Conservation (phyloP, 2,113 vertebrate genomes). For the Rostratula benghalensis region DNA sequence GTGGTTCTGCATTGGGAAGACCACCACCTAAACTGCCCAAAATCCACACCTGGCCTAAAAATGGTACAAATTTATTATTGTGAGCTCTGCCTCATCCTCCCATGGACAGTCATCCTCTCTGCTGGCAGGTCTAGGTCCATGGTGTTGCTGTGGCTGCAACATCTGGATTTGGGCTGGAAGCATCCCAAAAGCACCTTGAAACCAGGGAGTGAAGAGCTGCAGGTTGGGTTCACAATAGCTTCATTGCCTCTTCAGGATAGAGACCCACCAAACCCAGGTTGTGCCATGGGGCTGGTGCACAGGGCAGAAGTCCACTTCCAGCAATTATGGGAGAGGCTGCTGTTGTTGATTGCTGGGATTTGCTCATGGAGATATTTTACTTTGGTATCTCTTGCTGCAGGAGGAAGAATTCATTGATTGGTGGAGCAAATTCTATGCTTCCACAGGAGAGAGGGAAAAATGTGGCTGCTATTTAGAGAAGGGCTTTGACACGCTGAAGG, state of each 20-base stretch:
- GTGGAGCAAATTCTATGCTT: conserved; percentile 99
- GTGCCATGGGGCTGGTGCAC: background rate
- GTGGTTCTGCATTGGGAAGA: background rate
- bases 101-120: background rate
- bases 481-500: conserved; percentile 91
- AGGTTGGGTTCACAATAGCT: background rate
- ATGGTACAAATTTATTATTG: background rate
- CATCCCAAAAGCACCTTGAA: background rate
- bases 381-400: conserved; percentile 56
- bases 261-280: background rate
- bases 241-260: background rate
- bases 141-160: background rate
- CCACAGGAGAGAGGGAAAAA: conserved; percentile 86
- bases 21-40: too few species aligned
- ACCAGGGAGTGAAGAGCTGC: background rate
- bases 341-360: accelerated
- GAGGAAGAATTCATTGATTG: conserved; percentile 95
- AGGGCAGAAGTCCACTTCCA: background rate
- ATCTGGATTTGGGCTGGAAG: background rate
- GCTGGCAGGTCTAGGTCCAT: too few species aligned
- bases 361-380: background rate
- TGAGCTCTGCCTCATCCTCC: background rate
- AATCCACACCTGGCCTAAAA: background rate
- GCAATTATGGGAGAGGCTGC: background rate
- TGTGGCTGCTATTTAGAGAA: conserved; percentile 90